Evolutionary conservation across 2,113 vertebrate species (phyloP), one percentile per base, ranked within the genome.

Genomic region (Emydura subglobosa): DNA sequence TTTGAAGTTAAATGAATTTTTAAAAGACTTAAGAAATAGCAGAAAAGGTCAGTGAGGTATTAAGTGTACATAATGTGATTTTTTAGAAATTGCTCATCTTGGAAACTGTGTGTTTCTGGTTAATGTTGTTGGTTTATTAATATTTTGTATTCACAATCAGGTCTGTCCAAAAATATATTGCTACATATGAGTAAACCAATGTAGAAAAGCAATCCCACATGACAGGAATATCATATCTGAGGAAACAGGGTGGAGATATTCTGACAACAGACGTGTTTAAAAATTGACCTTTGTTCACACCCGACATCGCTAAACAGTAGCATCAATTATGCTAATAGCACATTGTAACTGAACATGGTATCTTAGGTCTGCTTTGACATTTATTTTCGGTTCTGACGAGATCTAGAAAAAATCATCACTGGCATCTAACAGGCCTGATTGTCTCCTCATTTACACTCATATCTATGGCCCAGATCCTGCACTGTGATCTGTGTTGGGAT

Each of bases 1-100:
- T 98, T 98, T 95, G 95, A 98, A 98, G 98, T 98, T 96, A 98
- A 98, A 98, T 98, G 97, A 98, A 98, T 98, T 98, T 98, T 98
- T 97, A 97, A 98, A 96, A 98, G 96, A 98, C 98, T 98, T 97
- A 98, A 98, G 97, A 96, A 98, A 98, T 97, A 97, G 96, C 86
- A 97, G 95, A 96, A 98, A 98, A 98, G 98, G 98, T 98, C 98
- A 98, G 96, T 97, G 98, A 97, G 94, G 93, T 94, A 98, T 98
- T 98, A 98, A 98, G 96, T 98, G 98, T 96, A 98, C 96, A 98
- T 98, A 98, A 98, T 97, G 95, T 96, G 96, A 96, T 97, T 98
- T 98, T 98, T 87, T 87, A 84, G 98, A 97, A 98, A 96, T 89
- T 96, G 92, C 97, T 97, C 97, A 95, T 96, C 97, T 96, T 96